These are phyloP conservation scores for Mythimna impura DNA, from an alignment of 2,888 invertebrate species.

Conservation along the genomic window DNA sequence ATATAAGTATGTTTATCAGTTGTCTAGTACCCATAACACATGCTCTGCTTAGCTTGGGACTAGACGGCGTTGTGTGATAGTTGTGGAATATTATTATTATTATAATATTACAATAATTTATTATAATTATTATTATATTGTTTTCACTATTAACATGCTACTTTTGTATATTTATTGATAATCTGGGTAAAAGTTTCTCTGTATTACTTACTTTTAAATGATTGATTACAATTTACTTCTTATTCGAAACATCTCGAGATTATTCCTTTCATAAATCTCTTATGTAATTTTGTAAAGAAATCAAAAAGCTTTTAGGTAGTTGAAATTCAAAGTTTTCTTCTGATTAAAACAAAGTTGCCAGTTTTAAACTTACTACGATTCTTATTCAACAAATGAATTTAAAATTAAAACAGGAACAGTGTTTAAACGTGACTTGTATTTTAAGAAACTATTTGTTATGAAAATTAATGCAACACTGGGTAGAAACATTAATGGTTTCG, in stretches of 20 bases:
- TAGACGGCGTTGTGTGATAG: no score
- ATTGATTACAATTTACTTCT: slow-evolving; percentile 23
- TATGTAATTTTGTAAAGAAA: slow-evolving; percentile 32
- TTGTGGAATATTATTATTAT: no score
- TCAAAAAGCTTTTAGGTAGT: slow-evolving; percentile 55
- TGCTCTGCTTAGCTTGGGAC: no score
- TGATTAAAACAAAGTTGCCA: slow-evolving; percentile 37
- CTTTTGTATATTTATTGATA: no score
- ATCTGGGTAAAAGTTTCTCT: no score
- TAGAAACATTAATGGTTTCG: no score
- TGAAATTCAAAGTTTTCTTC: slow-evolving; percentile 29
- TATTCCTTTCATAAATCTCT: slow-evolving; percentile 32
- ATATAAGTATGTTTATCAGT: no score
- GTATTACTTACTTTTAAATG: slow-evolving; percentile 1
- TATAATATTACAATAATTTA: no score
- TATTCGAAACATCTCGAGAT: not conserved
- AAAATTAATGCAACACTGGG: not conserved
- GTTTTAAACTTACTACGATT: slow-evolving; percentile 18
- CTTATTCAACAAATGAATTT: slow-evolving; percentile 20
- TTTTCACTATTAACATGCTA: no score
- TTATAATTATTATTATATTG: no score
- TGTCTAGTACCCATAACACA: no score
- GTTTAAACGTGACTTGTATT: slow-evolving; percentile 26
- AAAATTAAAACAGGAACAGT: slow-evolving; percentile 32
- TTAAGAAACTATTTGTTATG: slow-evolving; percentile 17